phyloP scores from a whole-genome alignment of 2,888 invertebrate genomes.

The Vanessa cardui region DNA sequence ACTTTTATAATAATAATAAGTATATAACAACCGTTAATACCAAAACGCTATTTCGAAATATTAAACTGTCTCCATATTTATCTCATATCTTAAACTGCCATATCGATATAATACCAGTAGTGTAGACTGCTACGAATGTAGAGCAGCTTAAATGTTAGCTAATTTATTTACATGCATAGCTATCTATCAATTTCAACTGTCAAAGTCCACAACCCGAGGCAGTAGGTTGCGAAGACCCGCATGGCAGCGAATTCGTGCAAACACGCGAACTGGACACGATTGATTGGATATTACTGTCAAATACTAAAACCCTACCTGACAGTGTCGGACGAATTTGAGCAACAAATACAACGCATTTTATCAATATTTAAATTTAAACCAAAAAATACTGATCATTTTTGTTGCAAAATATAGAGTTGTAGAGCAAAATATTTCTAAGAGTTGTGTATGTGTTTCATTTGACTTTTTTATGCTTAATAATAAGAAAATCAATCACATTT shows the following conservation, averaged over 20 bases:
- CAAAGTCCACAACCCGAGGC: slow-evolving; percentile 21
- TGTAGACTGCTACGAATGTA: background rate
- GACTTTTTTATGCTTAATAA: no score
- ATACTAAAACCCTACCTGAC: slow-evolving; percentile 5
- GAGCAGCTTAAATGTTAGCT: slow-evolving; percentile 6
- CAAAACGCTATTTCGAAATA: slow-evolving; percentile 3
- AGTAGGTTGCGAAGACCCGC: slow-evolving; percentile 14
- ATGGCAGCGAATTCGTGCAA: slow-evolving; percentile 22
- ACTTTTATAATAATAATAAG: no score
- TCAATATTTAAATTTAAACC: no score
- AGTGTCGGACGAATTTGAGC: background rate
- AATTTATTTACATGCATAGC: slow-evolving; percentile 4
- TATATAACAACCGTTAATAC: background rate
- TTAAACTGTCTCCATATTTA: slow-evolving; percentile 17
- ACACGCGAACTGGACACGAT: slow-evolving; percentile 12
- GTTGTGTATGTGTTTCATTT: no score
- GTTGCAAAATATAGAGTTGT: no score
- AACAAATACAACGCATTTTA: background rate
- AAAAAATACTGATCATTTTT: no score
- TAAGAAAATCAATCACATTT: no score
- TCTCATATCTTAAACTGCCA: slow-evolving; percentile 28
- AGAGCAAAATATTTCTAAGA: no score
- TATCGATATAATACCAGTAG: slow-evolving; percentile 19
- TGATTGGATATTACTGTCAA: slow-evolving; percentile 16
- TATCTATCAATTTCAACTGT: slow-evolving; percentile 26